phyloP scores from a whole-genome alignment of 2,113 vertebrate genomes.

The Laterallus jamaicensis region DNA sequence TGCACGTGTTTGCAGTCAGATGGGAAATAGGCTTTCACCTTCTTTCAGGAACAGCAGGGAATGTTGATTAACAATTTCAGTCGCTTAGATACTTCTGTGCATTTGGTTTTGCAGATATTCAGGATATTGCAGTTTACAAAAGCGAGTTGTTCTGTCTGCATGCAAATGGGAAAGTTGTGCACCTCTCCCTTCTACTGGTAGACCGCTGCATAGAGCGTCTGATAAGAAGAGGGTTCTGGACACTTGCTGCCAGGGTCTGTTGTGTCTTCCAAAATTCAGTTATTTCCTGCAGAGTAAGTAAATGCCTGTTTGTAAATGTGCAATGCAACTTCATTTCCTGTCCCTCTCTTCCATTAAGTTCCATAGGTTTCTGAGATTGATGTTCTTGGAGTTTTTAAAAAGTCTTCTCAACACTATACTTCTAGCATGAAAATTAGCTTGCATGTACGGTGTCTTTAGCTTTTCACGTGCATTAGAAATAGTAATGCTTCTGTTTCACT shows the following conservation, averaged over 20 bases:
- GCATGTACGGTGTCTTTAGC: background rate
- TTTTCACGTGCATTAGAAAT: background rate
- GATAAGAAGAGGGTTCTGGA: constrained; percentile 87
- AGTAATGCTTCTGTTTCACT: background rate
- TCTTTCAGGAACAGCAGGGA: background rate
- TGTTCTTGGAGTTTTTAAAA: background rate
- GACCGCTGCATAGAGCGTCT: constrained; percentile 93
- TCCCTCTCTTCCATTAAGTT: background rate
- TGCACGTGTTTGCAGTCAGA: background rate
- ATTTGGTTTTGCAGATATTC: constrained; percentile 79
- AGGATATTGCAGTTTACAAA: constrained; percentile 86
- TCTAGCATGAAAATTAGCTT: background rate
- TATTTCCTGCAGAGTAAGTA: constrained; percentile 83
- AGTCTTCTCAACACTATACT: background rate
- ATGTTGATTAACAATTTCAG: background rate
- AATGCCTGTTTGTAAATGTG: background rate
- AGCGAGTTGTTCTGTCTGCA: constrained; percentile 93
- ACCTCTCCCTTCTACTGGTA: constrained; percentile 85
- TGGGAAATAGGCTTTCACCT: background rate
- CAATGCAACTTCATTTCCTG: background rate
- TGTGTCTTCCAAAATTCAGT: constrained; percentile 90
- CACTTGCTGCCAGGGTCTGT: constrained; percentile 82
- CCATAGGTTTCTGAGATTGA: background rate
- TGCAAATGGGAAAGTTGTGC: constrained; percentile 84
- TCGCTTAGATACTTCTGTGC: background rate